Conservation (phyloP, 1,140 invertebrate genomes). For the Aleiodes sp. region DNA sequence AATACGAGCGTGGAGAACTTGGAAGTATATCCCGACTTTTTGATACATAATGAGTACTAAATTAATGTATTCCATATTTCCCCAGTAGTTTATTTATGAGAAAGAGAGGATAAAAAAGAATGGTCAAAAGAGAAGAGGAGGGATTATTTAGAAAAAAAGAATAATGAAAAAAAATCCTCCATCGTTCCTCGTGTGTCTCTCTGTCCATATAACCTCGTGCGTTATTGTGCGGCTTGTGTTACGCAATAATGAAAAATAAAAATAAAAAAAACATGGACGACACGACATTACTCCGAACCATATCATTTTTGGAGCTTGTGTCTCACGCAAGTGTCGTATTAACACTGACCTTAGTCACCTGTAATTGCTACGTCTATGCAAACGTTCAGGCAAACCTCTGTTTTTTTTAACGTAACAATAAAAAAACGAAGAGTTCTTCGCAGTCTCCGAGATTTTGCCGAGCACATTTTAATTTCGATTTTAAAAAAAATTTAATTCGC, state of each 20-base stretch:
- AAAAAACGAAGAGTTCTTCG: background rate
- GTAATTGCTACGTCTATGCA: slow-evolving; percentile 52
- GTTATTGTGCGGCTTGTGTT: slow-evolving; percentile 46
- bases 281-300: slow-evolving; percentile 48
- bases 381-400: background rate
- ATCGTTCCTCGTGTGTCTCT: no score
- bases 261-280: background rate
- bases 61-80: slow-evolving; percentile 49
- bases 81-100: background rate
- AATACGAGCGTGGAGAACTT: slow-evolving; percentile 39
- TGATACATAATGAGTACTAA: slow-evolving; percentile 55
- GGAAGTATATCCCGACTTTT: slow-evolving; percentile 28
- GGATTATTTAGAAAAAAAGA: background rate
- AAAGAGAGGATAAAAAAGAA: background rate
- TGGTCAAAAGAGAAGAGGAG: background rate
- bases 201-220: slow-evolving; percentile 40
- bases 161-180: background rate
- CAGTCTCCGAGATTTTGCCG: background rate
- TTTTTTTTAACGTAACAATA: background rate
- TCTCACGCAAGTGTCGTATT: slow-evolving; percentile 63
- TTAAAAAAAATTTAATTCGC: no score
- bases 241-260: slow-evolving; percentile 17
- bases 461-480: background rate
- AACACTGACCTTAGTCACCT: slow-evolving; percentile 65
- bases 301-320: slow-evolving; percentile 63